Percentiles rank a stretch among this genome's conserved stretches.
phyloP scores from a whole-genome alignment of 2,113 vertebrate species.

The Xenotilapia flavipinnis region DNA sequence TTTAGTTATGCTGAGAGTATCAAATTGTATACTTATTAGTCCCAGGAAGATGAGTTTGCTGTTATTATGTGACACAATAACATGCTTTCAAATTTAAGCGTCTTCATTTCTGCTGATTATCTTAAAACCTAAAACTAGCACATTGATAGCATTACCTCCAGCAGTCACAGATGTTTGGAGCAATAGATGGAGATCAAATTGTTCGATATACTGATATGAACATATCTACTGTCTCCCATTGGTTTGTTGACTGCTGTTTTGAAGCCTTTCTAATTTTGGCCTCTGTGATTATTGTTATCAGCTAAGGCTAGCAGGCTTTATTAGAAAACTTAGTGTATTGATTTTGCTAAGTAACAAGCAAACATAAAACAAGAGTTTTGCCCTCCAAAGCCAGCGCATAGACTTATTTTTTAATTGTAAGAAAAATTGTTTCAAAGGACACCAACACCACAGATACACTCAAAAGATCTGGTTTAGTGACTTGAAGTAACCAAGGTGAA shows the following conservation, averaged over 20 bases:
- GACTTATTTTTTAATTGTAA: not conserved
- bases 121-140: not conserved
- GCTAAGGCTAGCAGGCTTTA: not conserved
- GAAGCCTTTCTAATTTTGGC: not conserved
- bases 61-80: not conserved
- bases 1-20: not conserved
- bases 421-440: not conserved
- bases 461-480: not conserved
- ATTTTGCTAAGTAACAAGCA: not conserved
- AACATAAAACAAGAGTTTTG: not conserved
- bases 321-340: not conserved
- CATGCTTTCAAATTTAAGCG: not conserved
- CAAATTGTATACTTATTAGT: not conserved
- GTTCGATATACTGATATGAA: not conserved
- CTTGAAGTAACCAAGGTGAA: not conserved
- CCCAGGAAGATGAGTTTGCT: not conserved
- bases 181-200: not conserved
- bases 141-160: not conserved
- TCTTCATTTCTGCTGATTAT: not conserved
- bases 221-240: not conserved
- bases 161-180: not conserved
- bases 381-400: not conserved
- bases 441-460: not conserved
- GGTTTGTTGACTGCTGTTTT: not conserved
- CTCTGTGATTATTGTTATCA: not conserved